Conservation (phyloP, 2,888 invertebrate genomes). For the Eupeodes luniger region DNA sequence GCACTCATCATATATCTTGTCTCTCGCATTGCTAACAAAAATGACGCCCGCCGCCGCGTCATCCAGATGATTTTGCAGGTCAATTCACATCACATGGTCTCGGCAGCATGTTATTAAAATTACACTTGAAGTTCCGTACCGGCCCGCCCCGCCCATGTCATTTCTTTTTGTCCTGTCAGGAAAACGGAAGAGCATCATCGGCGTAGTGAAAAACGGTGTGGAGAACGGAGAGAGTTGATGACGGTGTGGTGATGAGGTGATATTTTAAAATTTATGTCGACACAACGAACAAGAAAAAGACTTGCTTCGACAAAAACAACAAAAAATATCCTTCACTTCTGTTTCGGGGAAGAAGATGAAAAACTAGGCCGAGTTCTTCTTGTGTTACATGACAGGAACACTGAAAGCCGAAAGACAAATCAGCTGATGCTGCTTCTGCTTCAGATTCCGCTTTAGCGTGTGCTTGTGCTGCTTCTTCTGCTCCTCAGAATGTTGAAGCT, state of each 20-base stretch:
- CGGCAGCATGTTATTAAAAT: conserved; percentile 69
- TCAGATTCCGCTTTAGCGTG: not conserved
- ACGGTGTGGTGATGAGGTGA: conserved; percentile 57
- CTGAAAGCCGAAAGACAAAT: conserved; percentile 74
- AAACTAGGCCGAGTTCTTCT: conserved; percentile 73
- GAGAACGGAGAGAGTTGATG: not conserved
- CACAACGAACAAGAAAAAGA: conserved; percentile 30
- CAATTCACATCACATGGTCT: conserved; percentile 70
- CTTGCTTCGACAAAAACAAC: conserved; percentile 4
- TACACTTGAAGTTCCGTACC: conserved; percentile 49
- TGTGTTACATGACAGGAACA: conserved; percentile 75
- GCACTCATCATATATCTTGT: conserved; percentile 30
- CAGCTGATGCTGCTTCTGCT: conserved; percentile 53
- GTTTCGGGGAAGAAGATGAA: conserved; percentile 15
- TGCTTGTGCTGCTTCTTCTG: not conserved
- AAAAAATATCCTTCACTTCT: conserved; percentile 29
- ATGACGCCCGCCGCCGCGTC: conserved; percentile 16
- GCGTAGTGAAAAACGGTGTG: not conserved
- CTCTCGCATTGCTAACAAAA: not conserved
- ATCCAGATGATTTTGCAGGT: conserved; percentile 71
- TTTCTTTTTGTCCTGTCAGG: not conserved
- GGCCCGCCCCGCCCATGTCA: conserved; percentile 32
- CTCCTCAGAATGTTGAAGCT: conserved; percentile 5
- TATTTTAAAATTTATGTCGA: conserved; percentile 73
- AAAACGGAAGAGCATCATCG: not conserved